These are phyloP conservation scores for Apamea sordens DNA, from an alignment of 2,888 invertebrate genomes.

Conservation along the genomic window DNA sequence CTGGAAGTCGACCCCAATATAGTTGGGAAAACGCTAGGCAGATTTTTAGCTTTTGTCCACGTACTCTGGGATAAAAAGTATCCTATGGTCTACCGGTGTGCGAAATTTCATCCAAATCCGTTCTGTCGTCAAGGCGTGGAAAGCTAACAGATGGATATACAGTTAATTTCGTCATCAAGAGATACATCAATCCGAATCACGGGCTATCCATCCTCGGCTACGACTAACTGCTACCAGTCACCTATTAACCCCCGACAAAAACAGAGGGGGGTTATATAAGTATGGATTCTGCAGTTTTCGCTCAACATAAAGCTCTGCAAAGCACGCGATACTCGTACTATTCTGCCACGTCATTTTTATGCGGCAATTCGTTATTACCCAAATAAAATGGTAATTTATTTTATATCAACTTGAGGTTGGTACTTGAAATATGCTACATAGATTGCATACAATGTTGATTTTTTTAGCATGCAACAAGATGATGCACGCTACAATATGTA, in stretches of 20 bases:
- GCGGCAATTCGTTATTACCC: background rate
- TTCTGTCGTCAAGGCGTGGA: background rate
- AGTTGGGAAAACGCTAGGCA: too few relatives aligned
- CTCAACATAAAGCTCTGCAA: background rate
- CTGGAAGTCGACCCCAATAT: background rate
- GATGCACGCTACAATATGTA: too few relatives aligned
- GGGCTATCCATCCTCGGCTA: too few relatives aligned
- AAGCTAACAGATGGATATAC: background rate
- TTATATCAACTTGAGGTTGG: background rate
- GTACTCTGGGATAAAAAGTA: background rate
- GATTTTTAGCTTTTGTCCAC: background rate
- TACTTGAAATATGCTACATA: too few relatives aligned
- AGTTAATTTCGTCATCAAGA: background rate
- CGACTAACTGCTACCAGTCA: too few relatives aligned
- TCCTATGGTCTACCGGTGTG: background rate
- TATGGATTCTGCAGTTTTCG: background rate
- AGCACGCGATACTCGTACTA: background rate
- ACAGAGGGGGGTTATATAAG: background rate
- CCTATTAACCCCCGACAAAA: too few relatives aligned
- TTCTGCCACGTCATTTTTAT: background rate
- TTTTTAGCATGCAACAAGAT: too few relatives aligned
- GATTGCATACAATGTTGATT: too few relatives aligned
- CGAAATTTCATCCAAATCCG: background rate
- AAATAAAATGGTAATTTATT: conserved; percentile 12
- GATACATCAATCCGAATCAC: too few relatives aligned